Conservation (phyloP, 2,113 vertebrate genomes). For the Rhinogobius similis region DNA sequence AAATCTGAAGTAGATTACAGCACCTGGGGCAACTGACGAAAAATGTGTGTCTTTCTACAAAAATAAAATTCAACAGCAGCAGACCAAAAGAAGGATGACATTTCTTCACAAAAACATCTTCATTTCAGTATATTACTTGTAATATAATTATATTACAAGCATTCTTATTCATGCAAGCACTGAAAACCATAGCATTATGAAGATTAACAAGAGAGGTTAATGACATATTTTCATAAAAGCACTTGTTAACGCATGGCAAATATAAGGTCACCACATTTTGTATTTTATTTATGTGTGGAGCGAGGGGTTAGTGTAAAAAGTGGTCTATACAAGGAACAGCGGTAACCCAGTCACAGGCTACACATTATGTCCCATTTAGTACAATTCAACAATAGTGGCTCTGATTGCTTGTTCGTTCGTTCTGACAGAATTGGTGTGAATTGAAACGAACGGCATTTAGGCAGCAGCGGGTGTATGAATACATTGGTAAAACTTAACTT, state of each 20-base stretch:
- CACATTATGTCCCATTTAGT: neutral
- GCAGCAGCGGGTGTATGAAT: neutral
- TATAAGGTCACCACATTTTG: neutral
- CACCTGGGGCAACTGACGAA: slow-evolving; percentile 10
- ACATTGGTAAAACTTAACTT: neutral
- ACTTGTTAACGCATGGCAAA: neutral
- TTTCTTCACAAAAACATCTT: neutral
- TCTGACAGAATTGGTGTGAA: neutral
- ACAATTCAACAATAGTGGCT: neutral
- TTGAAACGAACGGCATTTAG: neutral
- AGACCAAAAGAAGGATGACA: neutral
- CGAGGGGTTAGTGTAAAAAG: neutral
- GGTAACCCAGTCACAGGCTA: neutral
- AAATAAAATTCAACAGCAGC: slow-evolving; percentile 4
- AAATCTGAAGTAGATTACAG: slow-evolving; percentile 30
- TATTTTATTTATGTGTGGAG: neutral
- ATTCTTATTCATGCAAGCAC: neutral
- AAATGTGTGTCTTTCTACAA: slow-evolving; percentile 11
- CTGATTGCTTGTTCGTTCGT: neutral
- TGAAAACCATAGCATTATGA: neutral
- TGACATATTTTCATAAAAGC: neutral
- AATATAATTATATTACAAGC: no score
- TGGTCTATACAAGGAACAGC: neutral
- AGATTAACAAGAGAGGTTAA: neutral
- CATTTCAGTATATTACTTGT: neutral